Conservation (phyloP, 2,113 vertebrate species). For the Phalacrocorax pelagicus region DNA sequence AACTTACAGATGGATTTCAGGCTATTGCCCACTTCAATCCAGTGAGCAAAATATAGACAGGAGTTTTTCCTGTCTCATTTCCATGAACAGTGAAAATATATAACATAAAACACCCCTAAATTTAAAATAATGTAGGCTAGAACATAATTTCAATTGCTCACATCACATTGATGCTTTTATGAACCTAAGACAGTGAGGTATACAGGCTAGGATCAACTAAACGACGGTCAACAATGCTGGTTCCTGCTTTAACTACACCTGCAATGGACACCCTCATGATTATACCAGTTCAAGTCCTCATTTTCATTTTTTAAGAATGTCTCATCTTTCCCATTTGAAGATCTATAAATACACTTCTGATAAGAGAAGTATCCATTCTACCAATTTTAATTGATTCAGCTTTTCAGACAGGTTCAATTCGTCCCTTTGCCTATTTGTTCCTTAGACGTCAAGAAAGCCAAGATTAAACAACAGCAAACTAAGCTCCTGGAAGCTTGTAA, state of each 20-base stretch:
- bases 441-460: not conserved
- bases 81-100: not conserved
- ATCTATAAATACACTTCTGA: not conserved
- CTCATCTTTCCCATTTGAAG: not conserved
- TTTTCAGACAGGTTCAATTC: not conserved
- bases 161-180: not conserved
- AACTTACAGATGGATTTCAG: not conserved
- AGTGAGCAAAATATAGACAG: not conserved
- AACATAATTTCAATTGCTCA: not conserved
- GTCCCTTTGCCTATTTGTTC: not conserved
- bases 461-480: not conserved
- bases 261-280: not conserved
- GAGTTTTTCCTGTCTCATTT: not conserved
- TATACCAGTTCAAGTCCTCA: not conserved
- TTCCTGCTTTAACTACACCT: not conserved
- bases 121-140: not conserved
- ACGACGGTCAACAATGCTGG: not conserved
- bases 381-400: not conserved
- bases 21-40: not conserved
- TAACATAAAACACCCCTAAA: not conserved
- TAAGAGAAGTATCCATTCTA: not conserved
- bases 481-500: not conserved
- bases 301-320: not conserved
- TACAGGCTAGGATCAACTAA: not conserved
- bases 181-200: not conserved